A percentile compares a stretch with the other conserved stretches of the same genome.
phyloP scores from a whole-genome alignment of 2,888 invertebrate species.

The Chydorus sphaericus region DNA sequence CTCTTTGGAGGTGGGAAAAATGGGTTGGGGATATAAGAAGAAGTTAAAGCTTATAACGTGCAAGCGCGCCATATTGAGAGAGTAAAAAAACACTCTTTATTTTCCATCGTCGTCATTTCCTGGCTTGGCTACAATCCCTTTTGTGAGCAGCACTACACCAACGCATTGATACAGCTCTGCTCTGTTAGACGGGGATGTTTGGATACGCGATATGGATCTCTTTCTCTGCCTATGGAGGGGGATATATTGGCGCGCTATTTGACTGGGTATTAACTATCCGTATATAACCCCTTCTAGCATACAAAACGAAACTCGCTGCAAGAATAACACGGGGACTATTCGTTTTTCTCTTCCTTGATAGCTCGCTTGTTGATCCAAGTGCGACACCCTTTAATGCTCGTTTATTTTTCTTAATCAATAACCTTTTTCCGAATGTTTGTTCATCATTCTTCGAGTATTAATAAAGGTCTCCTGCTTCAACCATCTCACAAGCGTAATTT shows the following conservation, averaged over 20 bases:
- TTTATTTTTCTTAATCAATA: too few relatives aligned
- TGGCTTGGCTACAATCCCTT: not conserved
- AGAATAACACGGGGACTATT: too few relatives aligned
- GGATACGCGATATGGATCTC: conserved; percentile 3
- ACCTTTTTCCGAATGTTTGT: too few relatives aligned
- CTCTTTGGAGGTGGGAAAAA: not conserved
- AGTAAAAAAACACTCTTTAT: not conserved
- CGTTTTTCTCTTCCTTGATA: too few relatives aligned
- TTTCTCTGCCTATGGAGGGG: not conserved
- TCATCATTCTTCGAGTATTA: too few relatives aligned
- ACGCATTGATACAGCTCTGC: too few relatives aligned
- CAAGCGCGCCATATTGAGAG: not conserved
- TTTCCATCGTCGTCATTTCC: not conserved
- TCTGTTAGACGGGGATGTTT: not conserved
- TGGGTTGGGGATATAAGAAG: not conserved
- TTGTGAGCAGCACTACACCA: not conserved
- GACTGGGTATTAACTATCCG: conserved; percentile 3
- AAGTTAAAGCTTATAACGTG: not conserved
- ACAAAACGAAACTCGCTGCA: too few relatives aligned
- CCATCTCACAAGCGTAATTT: too few relatives aligned
- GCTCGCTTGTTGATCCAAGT: too few relatives aligned
- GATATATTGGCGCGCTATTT: not conserved
- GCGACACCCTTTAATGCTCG: too few relatives aligned
- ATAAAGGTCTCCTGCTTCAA: too few relatives aligned
- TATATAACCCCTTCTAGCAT: too few relatives aligned